Evolutionary conservation across 2,888 invertebrate species (phyloP), one percentile per base, ranked within the genome.

Genomic region (Pyrrhia umbra): DNA sequence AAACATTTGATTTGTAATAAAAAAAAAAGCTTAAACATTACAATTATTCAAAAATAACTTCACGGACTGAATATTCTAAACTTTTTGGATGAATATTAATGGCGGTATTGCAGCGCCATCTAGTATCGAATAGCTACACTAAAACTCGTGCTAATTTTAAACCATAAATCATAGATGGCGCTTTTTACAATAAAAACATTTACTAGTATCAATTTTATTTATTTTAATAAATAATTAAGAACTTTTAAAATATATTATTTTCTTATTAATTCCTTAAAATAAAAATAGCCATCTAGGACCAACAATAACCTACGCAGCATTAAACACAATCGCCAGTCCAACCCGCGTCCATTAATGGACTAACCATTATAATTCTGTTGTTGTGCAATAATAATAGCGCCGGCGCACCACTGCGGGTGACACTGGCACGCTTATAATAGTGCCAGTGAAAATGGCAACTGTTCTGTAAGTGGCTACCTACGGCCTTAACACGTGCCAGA

Each of bases 301-400:
- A 1, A 27, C 8, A 16, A 40, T 18, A 58, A 40, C 0, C 34
- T 5, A 34, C 10, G 6, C 6, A 23, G 6, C 37, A 50, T 40
- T 30, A 54, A 47, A 34, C 27, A 34, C 40, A 58, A 58, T 42
- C n/a, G 15, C 30, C 15, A 27, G n/a, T 15, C 50, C 40, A 58
- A 54, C 15, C 40, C 39, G 56, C 47, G 30, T 18, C 70, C 58
- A 58, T 75, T 72, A 74, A 43, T 75, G 72, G 76, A 37, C 54
- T 42, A 76, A 67, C 76, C 46, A 74, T 76, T 76, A 71, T 71
- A 58, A 71, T 74, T 71, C 76, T 47, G 68, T 60, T 71, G 68
- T 61, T 55, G 73, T 71, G 57, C 55, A 58, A 67, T 71, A 13
- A n/a, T 27, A 74, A 71, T 71, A 51, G 56, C 68, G 67, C 67